Base-by-base conservation (phyloP, 2,113 vertebrate genomes). In the Nansenia antarctica region DNA sequence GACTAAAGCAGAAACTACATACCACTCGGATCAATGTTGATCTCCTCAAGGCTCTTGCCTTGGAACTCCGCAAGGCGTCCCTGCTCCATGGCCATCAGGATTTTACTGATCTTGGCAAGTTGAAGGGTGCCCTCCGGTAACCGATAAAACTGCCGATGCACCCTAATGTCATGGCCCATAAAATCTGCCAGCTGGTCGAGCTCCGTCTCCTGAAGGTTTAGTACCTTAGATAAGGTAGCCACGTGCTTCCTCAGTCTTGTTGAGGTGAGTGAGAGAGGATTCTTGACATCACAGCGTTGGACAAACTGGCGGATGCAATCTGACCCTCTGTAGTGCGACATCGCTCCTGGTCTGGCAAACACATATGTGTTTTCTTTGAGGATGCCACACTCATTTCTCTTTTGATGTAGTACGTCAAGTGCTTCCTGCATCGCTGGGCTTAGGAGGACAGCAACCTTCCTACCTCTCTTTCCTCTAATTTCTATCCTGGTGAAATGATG, bases 191-290 rank as follows among this genome's bases (percentile, higher is more conserved):
- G 31, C 14, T 62, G 71, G 27, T 74, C 67, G 20, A 62, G 39
- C 61, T 78, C 67, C 62, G 65, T 74, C n/a, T 62, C 62, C 57
- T 65, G 65, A 5, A 74, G 29, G 37, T 78, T 67, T 39, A 78
- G 42, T 39, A 74, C 27, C 59, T 78, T 65, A 52, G 62, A 63
- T 12, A 67, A 47, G 52, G 76, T 74, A 26, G 73, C 62, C 27
- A 73, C 45, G 4, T 62, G 53, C 55, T 73, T 77, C 18, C 57
- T 32, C 5, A 76, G 63, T 6, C 63, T 37, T 37, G 66, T 62
- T 52, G 76, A 78, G 20, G 20, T 62, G 3, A 77, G 64, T 12
- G 30, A 60, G 29, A 53, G n/a, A 29, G 69, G 74, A 32, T 72
- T 39, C 59, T 62, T 29, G 12, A 63, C 74, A 30, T 57, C 74